Evolutionary conservation across 2,888 invertebrate genomes (phyloP).

Genomic region (Cartodere bifasciata): DNA sequence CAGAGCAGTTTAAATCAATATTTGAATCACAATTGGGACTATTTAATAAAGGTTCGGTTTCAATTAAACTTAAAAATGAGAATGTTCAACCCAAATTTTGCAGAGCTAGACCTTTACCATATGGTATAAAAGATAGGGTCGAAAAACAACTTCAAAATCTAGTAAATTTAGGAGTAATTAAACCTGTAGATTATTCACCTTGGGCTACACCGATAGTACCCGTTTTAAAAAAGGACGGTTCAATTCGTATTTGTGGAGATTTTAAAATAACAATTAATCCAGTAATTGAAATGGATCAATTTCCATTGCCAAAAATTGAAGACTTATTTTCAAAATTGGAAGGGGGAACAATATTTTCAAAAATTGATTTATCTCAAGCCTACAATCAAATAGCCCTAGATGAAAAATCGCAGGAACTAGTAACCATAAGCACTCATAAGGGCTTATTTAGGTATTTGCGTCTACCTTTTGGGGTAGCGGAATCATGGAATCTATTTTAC

Average conservation of each 20-base stretch:
- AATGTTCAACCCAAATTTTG: conserved; percentile 4
- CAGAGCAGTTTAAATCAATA: conserved; percentile 1
- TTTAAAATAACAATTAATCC: conserved; percentile 21
- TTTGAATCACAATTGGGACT: conserved; percentile 5
- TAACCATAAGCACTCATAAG: conserved; percentile 20
- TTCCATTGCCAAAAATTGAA: conserved; percentile 18
- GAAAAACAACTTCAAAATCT: conserved; percentile 10
- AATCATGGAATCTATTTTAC: no score
- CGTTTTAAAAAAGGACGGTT: conserved; percentile 11
- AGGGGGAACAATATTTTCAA: conserved; percentile 17
- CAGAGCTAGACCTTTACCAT: conserved; percentile 4
- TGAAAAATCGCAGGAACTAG: conserved; percentile 14
- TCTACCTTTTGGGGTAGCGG: conserved; percentile 22
- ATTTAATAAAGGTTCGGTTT: conserved; percentile 5
- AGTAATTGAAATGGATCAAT: conserved; percentile 18
- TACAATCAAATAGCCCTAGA: conserved; percentile 11
- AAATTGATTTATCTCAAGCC: conserved; percentile 12
- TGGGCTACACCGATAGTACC: conserved; percentile 13
- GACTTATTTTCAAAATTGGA: conserved; percentile 17
- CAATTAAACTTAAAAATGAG: conserved; percentile 5
- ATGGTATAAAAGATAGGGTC: conserved; percentile 8
- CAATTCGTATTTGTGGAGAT: conserved; percentile 13
- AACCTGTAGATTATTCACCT: conserved; percentile 9
- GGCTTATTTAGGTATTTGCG: conserved; percentile 21
- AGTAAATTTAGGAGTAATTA: conserved; percentile 11